Base-by-base conservation (phyloP, 2,888 invertebrate genomes). In the Idaea aversata region DNA sequence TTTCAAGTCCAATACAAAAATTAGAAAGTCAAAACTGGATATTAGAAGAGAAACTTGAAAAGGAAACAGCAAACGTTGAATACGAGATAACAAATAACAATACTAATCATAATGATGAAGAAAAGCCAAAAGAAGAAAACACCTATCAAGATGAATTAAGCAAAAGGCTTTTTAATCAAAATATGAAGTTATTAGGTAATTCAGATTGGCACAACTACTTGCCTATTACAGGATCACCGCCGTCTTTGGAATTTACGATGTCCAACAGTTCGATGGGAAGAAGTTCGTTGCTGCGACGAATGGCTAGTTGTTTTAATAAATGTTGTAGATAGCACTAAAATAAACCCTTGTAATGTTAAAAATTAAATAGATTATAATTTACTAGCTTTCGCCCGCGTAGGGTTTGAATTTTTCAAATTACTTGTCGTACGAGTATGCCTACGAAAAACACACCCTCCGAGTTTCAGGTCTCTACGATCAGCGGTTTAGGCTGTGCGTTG, bases 241-340 rank as follows among this genome's bases (percentile, higher is more conserved):
- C 82, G 0, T 83, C 84, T 3, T 69, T 87, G 61, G 79, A 84
- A 66, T 67, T 88, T 34, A 87, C 90, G 2, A 62, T 85, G 5
- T 78, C 75, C 16, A 79, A 80, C 34, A 69, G 61, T 59, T 65
- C 70, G 38, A 75, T 79, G n/a, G 70, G 70, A 0, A 79, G 78
- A 62, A 71, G 74, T 63, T 74, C 87, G 4, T 89, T 88, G 82
- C 79, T 81, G 61, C 80, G 75, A 69, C 80, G 86, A 16, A 70
- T 90, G 5, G 65, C 81, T 2, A 78, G 75, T 63, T 86, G 74
- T 72, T 74, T 90, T 58, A 79, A 75, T 47, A 47, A 13, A 66
- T 91, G 92, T 68, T 89, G 87, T 82, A 88, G 47, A 10, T 47
- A 47, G 47, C 7, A 47, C 47, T 47, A 47, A 13, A 47, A 36